Conservation (phyloP, 2,113 vertebrate genomes). For the Eubucco bourcierii region DNA sequence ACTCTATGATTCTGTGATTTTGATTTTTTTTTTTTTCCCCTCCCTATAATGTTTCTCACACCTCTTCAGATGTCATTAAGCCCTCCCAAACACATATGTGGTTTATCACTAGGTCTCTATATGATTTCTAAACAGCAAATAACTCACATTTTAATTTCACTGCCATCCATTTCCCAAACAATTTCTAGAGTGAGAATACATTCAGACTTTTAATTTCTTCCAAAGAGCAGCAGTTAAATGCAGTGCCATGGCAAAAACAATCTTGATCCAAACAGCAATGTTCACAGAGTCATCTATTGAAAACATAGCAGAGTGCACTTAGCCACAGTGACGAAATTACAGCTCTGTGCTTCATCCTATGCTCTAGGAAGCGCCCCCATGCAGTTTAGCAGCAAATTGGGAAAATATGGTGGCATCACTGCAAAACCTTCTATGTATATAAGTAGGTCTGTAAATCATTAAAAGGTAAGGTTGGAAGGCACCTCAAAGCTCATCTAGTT, state of each 20-base stretch:
- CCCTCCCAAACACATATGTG: background rate
- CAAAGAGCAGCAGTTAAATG: background rate
- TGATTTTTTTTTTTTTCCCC: background rate
- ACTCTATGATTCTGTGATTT: background rate
- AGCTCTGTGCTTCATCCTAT: background rate
- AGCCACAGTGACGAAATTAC: background rate
- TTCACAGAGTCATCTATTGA: background rate
- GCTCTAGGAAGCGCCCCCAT: background rate
- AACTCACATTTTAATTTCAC: background rate
- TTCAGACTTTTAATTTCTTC: background rate
- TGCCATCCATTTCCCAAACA: background rate
- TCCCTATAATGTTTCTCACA: background rate
- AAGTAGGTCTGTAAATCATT: background rate
- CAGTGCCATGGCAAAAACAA: background rate
- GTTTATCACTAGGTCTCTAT: background rate
- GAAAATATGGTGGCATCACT: background rate
- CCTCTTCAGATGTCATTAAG: background rate
- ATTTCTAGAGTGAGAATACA: background rate
- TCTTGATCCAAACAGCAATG: rapidly evolving
- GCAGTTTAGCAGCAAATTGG: background rate
- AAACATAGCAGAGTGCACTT: background rate
- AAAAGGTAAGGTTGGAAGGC: too few species aligned
- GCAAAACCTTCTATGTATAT: background rate
- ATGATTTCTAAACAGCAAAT: background rate
- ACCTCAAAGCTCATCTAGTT: too few species aligned